Base-by-base conservation (phyloP, 1,140 invertebrate species). In the Conus ventricosus region DNA sequence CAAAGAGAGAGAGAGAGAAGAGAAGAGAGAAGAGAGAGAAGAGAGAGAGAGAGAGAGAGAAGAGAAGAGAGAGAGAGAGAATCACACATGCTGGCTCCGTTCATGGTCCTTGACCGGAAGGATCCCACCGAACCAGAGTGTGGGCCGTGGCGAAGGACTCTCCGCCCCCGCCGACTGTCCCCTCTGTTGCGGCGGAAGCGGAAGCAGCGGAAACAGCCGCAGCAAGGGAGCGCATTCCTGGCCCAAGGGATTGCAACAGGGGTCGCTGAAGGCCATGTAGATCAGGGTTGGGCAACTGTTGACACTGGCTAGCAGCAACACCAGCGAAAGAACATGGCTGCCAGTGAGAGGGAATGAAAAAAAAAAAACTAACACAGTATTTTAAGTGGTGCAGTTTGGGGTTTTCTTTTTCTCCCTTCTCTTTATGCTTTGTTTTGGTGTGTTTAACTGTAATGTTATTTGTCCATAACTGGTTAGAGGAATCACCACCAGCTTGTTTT, bases 251-350 rank as follows among this genome's bases (percentile, higher is more conserved):
- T 90, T 87, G 54, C 89, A n/a, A 91, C 5, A 92, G 67, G 88
- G 91, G 53, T 93, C 90, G 85, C 93, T 94, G 80, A 97, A 97
- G 71, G 96, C 95, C 75, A 98, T 95, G 94, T 97, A 98, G 89
- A 98, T 97, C 97, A 98, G 0, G 97, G 94, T 98, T 98, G 10
- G 97, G 93, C 97, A 97, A 90, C 97, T 97, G 92, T 98, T 98
- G 8, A 98, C 95, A 92, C 97, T 97, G 84, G 97, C 97, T 55
- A 98, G 94, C 2, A 97, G 95, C 23, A 97, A 95, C 17, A 97
- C 95, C 85, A 97, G 97, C 13, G 97, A 92, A 97, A 97, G 17
- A 95, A 94, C 39, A 96, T 94, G 87, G 96, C 97, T 97, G 92
- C 6, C 53, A 39, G 23, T 25, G 17, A 84, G 53, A 87, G 71